Evolutionary conservation across 2,113 vertebrate species (phyloP), one percentile per base, ranked within the genome.

Genomic region (Hyperoodon ampullatus): DNA sequence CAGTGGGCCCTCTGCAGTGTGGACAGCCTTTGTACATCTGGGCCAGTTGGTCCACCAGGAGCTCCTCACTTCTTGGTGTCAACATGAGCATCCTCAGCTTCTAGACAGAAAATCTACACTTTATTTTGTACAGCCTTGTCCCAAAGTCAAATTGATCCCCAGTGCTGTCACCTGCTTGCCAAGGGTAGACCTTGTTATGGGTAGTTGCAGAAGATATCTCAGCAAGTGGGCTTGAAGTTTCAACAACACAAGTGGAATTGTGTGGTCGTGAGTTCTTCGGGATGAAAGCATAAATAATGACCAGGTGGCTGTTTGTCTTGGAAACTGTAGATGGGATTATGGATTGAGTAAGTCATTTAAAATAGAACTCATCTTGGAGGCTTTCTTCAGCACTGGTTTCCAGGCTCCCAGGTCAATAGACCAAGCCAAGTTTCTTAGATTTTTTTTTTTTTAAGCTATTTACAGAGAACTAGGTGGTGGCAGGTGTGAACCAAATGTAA

Each of bases 401-500:
- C 47, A 78, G 78, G 66, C 86, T 93, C 85, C 88, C 26, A 2
- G 82, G 70, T 93, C 66, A 89, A 71, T 72, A 94, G 93, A 86
- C 47, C 71, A 93, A 95, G 72, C 90, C 87, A 95, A 21, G 63
- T 83, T 97, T 53, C 90, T 91, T 95, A 72, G 33, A 16, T 61
- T 61, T 53, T 13, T 94, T 30, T 30, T 78, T 75, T 65, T 78
- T 30, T 61, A 63, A 96, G 58, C 86, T 96, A 8, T 93, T 97
- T 94, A 90, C 92, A 83, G 78, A 97, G 78, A 96, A 97, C 65
- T 94, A 80, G 92, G 80, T 97, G 93, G 89, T 93, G 68, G 93
- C 74, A 44, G 66, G 35, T 92, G 87, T 97, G 95, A 97, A 97
- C 94, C 97, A 97, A 98, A 97, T 95, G 91, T 95, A 87, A 93